Percentiles rank a stretch among this genome's conserved stretches.
phyloP scores from a whole-genome alignment of 2,888 invertebrate species.

The Lasioglossum oenotherae region DNA sequence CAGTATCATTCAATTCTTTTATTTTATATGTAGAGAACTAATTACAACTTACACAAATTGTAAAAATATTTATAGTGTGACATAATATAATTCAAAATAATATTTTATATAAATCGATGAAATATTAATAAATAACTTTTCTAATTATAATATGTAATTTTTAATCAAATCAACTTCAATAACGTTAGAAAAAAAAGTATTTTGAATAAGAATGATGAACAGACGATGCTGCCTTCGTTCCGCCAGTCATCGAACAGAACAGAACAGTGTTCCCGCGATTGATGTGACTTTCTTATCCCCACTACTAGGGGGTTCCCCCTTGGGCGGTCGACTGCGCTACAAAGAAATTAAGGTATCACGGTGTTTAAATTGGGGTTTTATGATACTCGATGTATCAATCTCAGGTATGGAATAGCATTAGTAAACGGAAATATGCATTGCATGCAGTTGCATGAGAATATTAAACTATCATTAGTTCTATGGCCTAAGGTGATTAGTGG shows the following conservation, averaged over 20 bases:
- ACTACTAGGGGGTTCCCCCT: no score
- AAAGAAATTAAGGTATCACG: no score
- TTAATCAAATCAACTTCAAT: background rate
- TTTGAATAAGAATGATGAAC: background rate
- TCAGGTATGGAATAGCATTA: no score
- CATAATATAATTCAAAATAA: conserved; percentile 1
- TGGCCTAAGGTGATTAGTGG: background rate
- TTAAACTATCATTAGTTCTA: no score
- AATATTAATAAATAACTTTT: conserved; percentile 5
- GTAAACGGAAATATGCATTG: no score
- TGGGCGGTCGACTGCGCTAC: no score
- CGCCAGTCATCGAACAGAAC: no score
- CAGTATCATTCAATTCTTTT: background rate
- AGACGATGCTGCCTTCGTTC: background rate
- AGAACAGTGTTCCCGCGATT: no score
- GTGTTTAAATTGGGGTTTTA: no score
- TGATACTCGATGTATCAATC: no score
- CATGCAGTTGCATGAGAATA: no score
- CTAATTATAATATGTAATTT: background rate
- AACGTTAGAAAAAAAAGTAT: background rate
- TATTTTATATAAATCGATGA: conserved; percentile 1
- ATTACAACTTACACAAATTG: background rate
- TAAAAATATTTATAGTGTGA: background rate
- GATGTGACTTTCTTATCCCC: no score
- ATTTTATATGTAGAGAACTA: background rate